These are phyloP conservation scores for Drosophila burlai DNA, from an alignment of 1,140 invertebrate genomes.

Conservation along the genomic window DNA sequence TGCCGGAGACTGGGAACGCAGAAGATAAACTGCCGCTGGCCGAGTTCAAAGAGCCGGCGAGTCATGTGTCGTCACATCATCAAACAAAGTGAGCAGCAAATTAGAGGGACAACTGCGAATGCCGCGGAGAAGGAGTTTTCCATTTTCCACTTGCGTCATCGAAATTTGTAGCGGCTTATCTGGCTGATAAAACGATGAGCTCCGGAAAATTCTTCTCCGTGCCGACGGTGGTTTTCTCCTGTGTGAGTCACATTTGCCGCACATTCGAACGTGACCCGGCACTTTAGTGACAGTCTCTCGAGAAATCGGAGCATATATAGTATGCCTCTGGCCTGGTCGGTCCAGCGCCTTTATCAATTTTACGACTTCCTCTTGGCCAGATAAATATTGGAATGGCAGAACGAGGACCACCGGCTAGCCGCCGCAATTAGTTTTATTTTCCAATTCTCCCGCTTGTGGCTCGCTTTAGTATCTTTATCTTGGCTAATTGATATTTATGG, in stretches of 20 bases:
- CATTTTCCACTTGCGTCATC: slow-evolving; percentile 69
- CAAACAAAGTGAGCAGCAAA: slow-evolving; percentile 75
- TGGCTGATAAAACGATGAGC: slow-evolving; percentile 43
- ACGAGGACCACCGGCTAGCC: slow-evolving; percentile 61
- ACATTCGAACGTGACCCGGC: slow-evolving; percentile 70
- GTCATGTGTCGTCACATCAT: slow-evolving; percentile 64
- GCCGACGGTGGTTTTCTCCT: slow-evolving; percentile 2
- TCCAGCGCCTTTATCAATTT: slow-evolving; percentile 68
- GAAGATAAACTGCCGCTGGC: slow-evolving; percentile 37
- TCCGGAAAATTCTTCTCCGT: slow-evolving; percentile 22
- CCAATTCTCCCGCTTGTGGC: slow-evolving; percentile 49
- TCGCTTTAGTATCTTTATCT: slow-evolving; percentile 55
- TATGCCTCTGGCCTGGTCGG: slow-evolving; percentile 30
- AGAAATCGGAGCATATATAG: slow-evolving; percentile 29
- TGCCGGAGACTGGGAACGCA: slow-evolving; percentile 4
- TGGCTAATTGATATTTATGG: slow-evolving; percentile 76
- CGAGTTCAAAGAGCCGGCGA: slow-evolving; percentile 65
- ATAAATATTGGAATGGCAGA: slow-evolving; percentile 14
- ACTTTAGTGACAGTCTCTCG: slow-evolving; percentile 54
- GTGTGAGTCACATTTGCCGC: slow-evolving; percentile 57
- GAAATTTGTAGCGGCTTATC: slow-evolving; percentile 77
- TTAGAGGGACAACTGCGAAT: slow-evolving; percentile 62
- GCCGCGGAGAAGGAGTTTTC: slow-evolving; percentile 30
- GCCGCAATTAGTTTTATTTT: slow-evolving; percentile 73
- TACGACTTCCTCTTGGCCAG: slow-evolving; percentile 66